phyloP scores from a whole-genome alignment of 1,140 invertebrate genomes.

The Berghia stephanieae region DNA sequence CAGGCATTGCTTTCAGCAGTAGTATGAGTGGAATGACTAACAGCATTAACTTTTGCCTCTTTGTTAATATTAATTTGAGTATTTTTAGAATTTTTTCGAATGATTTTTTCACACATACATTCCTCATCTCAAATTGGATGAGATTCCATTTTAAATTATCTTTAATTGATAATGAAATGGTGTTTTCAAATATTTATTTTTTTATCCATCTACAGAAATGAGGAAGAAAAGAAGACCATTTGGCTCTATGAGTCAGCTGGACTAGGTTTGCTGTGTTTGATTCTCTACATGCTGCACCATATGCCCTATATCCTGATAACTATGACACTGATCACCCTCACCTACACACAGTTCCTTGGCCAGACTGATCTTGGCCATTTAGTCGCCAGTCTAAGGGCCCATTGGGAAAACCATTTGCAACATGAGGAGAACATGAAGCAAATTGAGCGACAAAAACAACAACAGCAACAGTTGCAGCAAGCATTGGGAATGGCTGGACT shows the following conservation, averaged over 20 bases:
- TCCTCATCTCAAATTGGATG: background rate
- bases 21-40: background rate
- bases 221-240: conserved; percentile 55
- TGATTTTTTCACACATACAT: background rate
- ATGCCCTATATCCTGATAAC: conserved; percentile 52
- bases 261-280: conserved; percentile 42
- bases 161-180: background rate
- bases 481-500: background rate
- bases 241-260: conserved; percentile 62
- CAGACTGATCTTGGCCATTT: conserved; percentile 45
- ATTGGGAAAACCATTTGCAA: conserved; percentile 64
- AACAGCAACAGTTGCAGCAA: conserved; percentile 34
- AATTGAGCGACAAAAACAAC: conserved; percentile 40
- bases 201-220: conserved; percentile 51
- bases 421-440: conserved; percentile 60
- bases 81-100: background rate
- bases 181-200: conserved; percentile 3
- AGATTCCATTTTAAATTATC: background rate
- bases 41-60: background rate
- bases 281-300: conserved; percentile 56
- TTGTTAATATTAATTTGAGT: background rate
- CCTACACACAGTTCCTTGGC: conserved; percentile 55
- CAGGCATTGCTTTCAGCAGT: too few species aligned
- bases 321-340: conserved; percentile 51
- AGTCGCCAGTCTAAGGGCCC: conserved; percentile 39